A percentile compares a stretch with the other conserved stretches of the same genome.
These are phyloP conservation scores for Zhuqinia jingwanae DNA, from an alignment of 2,888 invertebrate species.

Conservation along the genomic window DNA sequence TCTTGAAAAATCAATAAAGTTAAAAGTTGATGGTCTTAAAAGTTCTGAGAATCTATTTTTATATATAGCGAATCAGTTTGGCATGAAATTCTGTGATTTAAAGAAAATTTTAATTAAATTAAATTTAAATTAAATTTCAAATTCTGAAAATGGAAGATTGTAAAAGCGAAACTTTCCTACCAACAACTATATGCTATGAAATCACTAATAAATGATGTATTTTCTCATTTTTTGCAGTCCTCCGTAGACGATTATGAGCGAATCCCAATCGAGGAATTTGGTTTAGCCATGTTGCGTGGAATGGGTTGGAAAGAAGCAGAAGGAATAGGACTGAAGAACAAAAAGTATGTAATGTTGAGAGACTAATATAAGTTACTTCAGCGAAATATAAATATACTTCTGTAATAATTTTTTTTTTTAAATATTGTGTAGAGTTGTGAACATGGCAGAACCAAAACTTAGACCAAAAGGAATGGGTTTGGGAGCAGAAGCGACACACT, in stretches of 20 bases:
- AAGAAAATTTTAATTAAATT: slow-evolving; percentile 9
- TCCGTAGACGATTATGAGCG: slow-evolving; percentile 86
- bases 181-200: no score
- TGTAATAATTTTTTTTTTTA: background rate
- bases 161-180: no score
- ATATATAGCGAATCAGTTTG: no score
- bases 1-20: no score
- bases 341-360: slow-evolving; percentile 81
- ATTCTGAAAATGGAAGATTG: no score
- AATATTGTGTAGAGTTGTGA: slow-evolving; percentile 81
- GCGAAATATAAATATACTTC: no score
- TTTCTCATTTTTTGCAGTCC: slow-evolving; percentile 69
- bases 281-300: slow-evolving; percentile 95
- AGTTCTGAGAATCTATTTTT: no score
- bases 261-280: slow-evolving; percentile 90
- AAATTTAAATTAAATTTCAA: no score
- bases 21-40: no score
- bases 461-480: slow-evolving; percentile 96
- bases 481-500: slow-evolving; percentile 87
- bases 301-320: slow-evolving; percentile 93
- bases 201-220: no score
- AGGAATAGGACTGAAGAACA: slow-evolving; percentile 84
- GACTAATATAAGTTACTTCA: no score
- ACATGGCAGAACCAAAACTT: slow-evolving; percentile 85
- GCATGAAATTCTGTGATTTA: no score